phyloP scores from a whole-genome alignment of 2,797 vertebrate species.

The Danio choprae region DNA sequence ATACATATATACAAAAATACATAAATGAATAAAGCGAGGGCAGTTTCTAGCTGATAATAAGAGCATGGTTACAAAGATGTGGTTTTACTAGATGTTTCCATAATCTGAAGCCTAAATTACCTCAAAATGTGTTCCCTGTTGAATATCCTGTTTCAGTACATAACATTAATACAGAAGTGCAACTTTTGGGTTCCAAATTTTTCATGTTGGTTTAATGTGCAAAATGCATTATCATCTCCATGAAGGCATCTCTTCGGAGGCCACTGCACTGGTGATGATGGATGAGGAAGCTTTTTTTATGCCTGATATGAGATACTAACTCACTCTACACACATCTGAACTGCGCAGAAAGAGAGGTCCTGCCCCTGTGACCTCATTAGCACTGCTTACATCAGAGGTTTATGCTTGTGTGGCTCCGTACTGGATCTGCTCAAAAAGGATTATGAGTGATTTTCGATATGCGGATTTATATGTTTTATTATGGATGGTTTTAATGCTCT shows the following conservation, averaged over 20 bases:
- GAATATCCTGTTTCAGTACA: not conserved
- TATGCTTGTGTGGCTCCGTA: not conserved
- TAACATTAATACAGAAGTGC: not conserved
- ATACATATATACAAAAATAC: too few relatives aligned
- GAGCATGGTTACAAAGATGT: not conserved
- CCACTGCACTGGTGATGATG: conserved; percentile 27
- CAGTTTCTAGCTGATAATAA: too few relatives aligned
- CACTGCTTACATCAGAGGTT: not conserved
- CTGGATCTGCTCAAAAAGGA: not conserved
- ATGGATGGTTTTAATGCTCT: not conserved
- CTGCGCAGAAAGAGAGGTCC: conserved; percentile 3
- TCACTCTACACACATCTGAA: conserved; percentile 37
- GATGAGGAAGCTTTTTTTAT: conserved; percentile 43
- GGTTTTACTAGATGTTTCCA: not conserved
- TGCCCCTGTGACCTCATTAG: conserved; percentile 28
- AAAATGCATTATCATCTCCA: conserved; percentile 15
- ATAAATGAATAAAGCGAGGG: too few relatives aligned
- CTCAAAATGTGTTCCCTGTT: not conserved
- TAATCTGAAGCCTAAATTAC: not conserved
- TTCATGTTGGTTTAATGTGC: conserved; percentile 21
- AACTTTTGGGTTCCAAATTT: not conserved
- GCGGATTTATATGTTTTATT: not conserved
- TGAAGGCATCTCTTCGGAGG: conserved; percentile 18
- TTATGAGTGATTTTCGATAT: not conserved
- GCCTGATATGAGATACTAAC: conserved; percentile 41